Evolutionary conservation across 2,888 invertebrate genomes (phyloP), one percentile per base, ranked within the genome.

Genomic region (Macrosiphum euphorbiae): DNA sequence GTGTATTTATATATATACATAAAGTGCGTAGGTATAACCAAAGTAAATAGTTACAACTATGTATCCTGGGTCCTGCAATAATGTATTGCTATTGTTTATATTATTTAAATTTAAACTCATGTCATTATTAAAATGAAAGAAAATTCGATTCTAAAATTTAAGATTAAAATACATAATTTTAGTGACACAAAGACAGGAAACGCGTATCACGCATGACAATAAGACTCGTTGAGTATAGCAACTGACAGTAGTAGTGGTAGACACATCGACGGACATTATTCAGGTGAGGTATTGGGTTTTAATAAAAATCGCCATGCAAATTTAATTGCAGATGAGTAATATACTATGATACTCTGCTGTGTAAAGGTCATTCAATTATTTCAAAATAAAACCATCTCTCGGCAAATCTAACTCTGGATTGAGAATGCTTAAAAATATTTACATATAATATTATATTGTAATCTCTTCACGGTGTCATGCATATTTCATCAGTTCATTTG

Each of bases 111-210:
- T 86, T 86, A 28, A 44, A 86, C 44, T 44, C 10, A 85, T 44
- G 44, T 86, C 47, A 50, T 47, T 86, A 86, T n/a, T 28, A 28
- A 86, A 86, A 86, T 47, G 41, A 84, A 84, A 58, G 24, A 58
- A 44, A 28, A 88, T 88, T 26, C 55, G 55, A 78, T 44, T 41
- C 28, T 41, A 58, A 52, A 35, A 44, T 35, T 52, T 88, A 52
- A 58, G 88, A 88, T 88, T 28, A 58, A 67, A 55, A 26, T 58
- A 58, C 41, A 44, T 58, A 88, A 58, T 88, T 58, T 88, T 58
- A n/a, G 58, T 88, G 16, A 41, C 88, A 88, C 88, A 88, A 88
- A 88, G 58, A 44, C 88, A 88, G 88, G 88, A 88, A 88, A 88
- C 44, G 58, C 13, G 44, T 44, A 58, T 41, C 58, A 26, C 44